These are phyloP conservation scores for Tilapia sparmanii DNA, from an alignment of 2,113 vertebrate genomes.

Conservation along the genomic window DNA sequence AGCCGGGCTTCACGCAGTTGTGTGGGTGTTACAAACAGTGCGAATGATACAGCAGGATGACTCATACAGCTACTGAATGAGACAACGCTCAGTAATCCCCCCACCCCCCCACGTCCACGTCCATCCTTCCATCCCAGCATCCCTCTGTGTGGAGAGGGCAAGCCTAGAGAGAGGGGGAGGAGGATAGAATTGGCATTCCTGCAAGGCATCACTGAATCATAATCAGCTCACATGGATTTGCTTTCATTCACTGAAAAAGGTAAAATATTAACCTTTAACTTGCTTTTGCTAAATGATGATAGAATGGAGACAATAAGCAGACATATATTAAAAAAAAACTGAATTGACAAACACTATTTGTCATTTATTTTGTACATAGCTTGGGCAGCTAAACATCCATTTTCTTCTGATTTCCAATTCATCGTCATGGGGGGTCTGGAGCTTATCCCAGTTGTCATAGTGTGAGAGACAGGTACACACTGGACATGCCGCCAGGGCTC, in stretches of 20 bases:
- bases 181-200: constrained; percentile 27
- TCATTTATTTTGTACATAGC: not conserved
- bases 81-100: constrained; percentile 55
- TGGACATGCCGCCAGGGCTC: not conserved
- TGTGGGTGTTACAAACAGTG: constrained; percentile 53
- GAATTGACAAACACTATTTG: not conserved
- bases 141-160: constrained; percentile 20
- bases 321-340: not conserved
- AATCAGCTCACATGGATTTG: not conserved
- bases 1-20: not conserved
- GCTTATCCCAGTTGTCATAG: not conserved
- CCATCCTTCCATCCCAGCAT: constrained; percentile 41
- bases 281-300: not conserved
- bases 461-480: not conserved
- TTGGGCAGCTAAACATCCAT: not conserved
- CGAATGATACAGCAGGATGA: constrained; percentile 61
- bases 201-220: constrained; percentile 24
- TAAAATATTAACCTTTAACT: not conserved
- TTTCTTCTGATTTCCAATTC: not conserved
- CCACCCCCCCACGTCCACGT: not conserved
- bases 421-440: not conserved
- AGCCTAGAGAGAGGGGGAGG: constrained; percentile 21
- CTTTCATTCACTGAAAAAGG: not conserved
- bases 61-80: constrained; percentile 65
- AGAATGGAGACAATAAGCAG: not conserved